Percentiles rank a stretch among this genome's conserved stretches.
These are phyloP conservation scores for Riptortus pedestris DNA, from an alignment of 1,140 invertebrate genomes.

Conservation along the genomic window DNA sequence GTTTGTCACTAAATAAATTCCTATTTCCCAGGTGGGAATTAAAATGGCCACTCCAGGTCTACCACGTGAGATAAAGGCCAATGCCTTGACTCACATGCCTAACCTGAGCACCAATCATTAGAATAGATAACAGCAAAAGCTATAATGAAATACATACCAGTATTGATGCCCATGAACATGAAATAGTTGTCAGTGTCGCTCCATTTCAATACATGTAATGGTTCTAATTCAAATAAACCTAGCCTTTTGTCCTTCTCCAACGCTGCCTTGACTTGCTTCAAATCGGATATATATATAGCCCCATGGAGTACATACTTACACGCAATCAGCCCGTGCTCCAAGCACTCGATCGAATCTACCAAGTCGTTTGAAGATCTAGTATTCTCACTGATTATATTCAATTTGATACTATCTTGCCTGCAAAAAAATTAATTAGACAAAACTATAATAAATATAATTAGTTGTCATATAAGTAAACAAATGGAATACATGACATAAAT, in stretches of 20 bases:
- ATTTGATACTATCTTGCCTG: background rate
- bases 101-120: too few species aligned
- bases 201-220: constrained; percentile 37
- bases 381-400: background rate
- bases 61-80: too few species aligned
- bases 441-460: too few species aligned
- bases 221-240: constrained; percentile 30
- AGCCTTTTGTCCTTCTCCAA: constrained; percentile 16
- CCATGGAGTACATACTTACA: constrained; percentile 40
- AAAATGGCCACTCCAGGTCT: too few species aligned
- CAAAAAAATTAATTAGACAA: too few species aligned
- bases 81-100: too few species aligned
- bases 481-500: too few species aligned
- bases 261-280: background rate
- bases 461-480: too few species aligned
- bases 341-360: constrained; percentile 36
- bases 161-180: constrained; percentile 38
- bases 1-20: too few species aligned
- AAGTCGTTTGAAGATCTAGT: constrained; percentile 17
- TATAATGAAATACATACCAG: too few species aligned
- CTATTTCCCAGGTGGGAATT: too few species aligned
- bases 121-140: too few species aligned
- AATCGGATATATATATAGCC: constrained; percentile 36
- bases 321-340: constrained; percentile 35
- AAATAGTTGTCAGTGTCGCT: constrained; percentile 41